Evolutionary conservation across 2,888 invertebrate genomes (phyloP), one percentile per base, ranked within the genome.

Genomic region (Macrophya annulata): DNA sequence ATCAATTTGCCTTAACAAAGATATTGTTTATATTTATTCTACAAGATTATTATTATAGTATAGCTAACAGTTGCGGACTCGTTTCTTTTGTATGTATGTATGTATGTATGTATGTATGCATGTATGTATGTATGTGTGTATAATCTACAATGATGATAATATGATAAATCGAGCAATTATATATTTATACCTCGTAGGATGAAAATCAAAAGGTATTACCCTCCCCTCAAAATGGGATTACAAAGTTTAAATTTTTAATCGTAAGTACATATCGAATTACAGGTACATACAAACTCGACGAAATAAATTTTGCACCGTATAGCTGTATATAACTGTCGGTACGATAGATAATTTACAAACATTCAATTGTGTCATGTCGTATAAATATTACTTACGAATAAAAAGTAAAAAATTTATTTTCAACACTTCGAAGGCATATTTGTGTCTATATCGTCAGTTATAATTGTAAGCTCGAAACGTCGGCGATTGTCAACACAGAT

Each of bases 401-500:
- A 83, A 77, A 81, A 86, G 81, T 83, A 68, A 43, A 43, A 85
- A 79, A 83, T 82, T 86, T 55, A 84, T 85, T 86, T 86, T 86
- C 86, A 87, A 87, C 86, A 86, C 87, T 86, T 84, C 87, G 85
- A 89, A 91, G 88, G 89, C 88, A 89, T 89, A 86, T 87, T 86
- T 87, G 76, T 84, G 84, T 79, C 76, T 84, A 65, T 84, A 71
- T 43, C 65, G 62, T 65, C 68, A 68, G 25, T 48, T 48, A 71
- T 83, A 83, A 68, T 85, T 85, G 43, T 84, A 89, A 91, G 90
- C 89, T 91, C 88, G 89, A 89, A 91, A 91, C 89, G 91, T 90
- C 89, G 90, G 89, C 91, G 91, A 91, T 91, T 90, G 92, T 92
- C 91, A 91, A 92, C 91, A 92, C 90, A 91, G 89, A 92, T 90